Conservation (phyloP, 1,140 invertebrate species). For the Batillaria attramentaria region DNA sequence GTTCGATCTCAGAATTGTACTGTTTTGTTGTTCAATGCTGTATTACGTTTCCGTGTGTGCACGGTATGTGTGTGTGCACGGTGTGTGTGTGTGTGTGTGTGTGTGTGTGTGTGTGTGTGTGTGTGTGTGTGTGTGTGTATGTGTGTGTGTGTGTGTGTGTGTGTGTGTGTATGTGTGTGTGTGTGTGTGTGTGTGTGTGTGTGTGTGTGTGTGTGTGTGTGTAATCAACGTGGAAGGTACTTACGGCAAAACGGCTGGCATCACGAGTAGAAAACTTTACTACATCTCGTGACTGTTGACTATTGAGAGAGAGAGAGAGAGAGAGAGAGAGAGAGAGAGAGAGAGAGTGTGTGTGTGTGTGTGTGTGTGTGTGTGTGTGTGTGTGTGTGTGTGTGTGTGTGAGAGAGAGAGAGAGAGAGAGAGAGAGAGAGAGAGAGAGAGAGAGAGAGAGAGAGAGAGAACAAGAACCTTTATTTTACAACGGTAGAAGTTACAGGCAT, state of each 20-base stretch:
- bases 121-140: no score
- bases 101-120: not conserved
- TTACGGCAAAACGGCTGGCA: not conserved
- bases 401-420: not conserved
- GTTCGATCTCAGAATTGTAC: no score
- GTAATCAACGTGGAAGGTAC: not conserved
- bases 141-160: not conserved
- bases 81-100: not conserved
- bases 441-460: not conserved
- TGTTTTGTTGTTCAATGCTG: no score
- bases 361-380: not conserved
- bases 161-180: not conserved
- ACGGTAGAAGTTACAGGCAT: not conserved
- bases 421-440: conserved; percentile 2
- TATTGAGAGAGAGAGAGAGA: not conserved
- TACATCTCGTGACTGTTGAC: not conserved
- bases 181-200: conserved; percentile 4
- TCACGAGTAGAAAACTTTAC: not conserved
- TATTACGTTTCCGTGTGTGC: not conserved
- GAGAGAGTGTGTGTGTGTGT: not conserved
- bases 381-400: not conserved
- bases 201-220: not conserved
- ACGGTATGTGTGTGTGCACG: not conserved
- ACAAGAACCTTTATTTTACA: not conserved
- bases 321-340: not conserved